These are phyloP conservation scores for Callimorpha dominula DNA, from an alignment of 2,888 invertebrate genomes.

Conservation along the genomic window DNA sequence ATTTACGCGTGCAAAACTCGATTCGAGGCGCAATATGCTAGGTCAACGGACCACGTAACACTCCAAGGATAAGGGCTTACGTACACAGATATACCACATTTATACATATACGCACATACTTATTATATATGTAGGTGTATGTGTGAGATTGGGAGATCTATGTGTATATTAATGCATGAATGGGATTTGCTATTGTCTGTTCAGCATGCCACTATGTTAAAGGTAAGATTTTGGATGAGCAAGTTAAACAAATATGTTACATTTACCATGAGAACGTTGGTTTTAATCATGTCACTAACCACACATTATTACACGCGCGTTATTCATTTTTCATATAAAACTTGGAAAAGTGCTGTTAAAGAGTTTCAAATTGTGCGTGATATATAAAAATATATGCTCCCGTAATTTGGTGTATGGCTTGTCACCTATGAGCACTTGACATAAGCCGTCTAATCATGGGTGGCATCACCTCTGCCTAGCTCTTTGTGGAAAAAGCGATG, in stretches of 20 bases:
- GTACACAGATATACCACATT: constrained; percentile 25
- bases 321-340: too few relatives aligned
- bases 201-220: neutral
- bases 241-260: neutral
- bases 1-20: constrained; percentile 59
- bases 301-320: too few relatives aligned
- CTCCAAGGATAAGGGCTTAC: constrained; percentile 57
- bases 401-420: too few relatives aligned
- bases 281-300: neutral
- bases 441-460: too few relatives aligned
- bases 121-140: constrained; percentile 5
- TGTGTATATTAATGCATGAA: constrained; percentile 19
- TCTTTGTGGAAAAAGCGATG: too few relatives aligned
- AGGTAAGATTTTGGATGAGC: neutral
- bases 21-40: constrained; percentile 52
- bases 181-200: constrained; percentile 6
- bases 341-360: too few relatives aligned
- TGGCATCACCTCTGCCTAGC: too few relatives aligned
- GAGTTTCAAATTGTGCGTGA: too few relatives aligned
- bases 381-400: too few relatives aligned
- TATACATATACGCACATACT: constrained; percentile 1
- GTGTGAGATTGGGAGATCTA: constrained; percentile 16
- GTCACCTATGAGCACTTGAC: too few relatives aligned
- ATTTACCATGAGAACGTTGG: neutral
- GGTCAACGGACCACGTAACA: constrained; percentile 60